Base-by-base conservation (phyloP, 2,113 vertebrate species). In the rabbit (Oryctolagus cuniculus) region DNA sequence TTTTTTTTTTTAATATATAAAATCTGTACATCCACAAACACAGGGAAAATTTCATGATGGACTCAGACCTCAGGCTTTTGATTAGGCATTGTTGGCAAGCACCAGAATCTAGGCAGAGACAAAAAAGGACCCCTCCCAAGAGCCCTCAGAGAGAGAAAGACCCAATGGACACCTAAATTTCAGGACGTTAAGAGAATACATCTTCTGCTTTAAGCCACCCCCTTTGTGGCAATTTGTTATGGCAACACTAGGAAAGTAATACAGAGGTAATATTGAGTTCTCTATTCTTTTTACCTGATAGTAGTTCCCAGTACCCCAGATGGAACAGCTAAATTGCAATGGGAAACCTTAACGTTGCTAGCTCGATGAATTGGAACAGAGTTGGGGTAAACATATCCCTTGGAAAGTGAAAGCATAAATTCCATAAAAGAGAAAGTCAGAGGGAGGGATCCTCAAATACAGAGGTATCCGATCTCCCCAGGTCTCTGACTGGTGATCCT, bases 291-390 rank as follows among this genome's bases (percentile, higher is more conserved):
- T 84, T 80, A 79, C 64, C 44, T 67, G 38, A 85, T 10, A 49
- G 1, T 38, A 75, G 29, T 19, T 34, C 16, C 29, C 10, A 73
- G 11, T 49, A 55, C 36, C 25, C 29, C n/a, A 49, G 6, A 5
- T 38, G 21, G 61, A 29, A 82, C 15, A 95, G 7, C 16, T 69
- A 27, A 69, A 86, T 25, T 83, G 25, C 72, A 88, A 8, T 6
- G 83, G 53, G 78, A 80, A 97, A 89, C n/a, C 27, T 38, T 94
- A 69, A 12, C 38, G 51, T 51, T 61, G 6, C 21, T 51, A 55
- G 17, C 44, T 4, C 61, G 49, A 78, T 78, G 27, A 89, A 38
- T 79, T 27, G 73, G 31, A 73, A 64, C 16, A 70, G 49, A 61
- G 25, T 90, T 77, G 49, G 49, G 25, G 21, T 25, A 87, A 81